These are phyloP conservation scores for Hippopotamyrus pictus DNA, from an alignment of 2,797 vertebrate genomes.

Conservation along the genomic window DNA sequence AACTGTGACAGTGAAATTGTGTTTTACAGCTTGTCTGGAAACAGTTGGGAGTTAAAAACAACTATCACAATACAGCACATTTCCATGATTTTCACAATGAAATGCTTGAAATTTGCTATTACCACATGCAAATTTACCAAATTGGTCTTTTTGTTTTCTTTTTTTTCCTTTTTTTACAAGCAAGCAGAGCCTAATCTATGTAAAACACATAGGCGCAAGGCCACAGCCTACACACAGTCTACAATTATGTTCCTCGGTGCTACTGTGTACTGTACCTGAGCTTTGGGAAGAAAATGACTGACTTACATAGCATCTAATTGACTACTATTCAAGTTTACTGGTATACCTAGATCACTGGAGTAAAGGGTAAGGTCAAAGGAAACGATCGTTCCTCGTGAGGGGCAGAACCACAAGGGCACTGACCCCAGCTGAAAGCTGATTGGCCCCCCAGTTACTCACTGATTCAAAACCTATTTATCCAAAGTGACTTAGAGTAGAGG, in stretches of 20 bases:
- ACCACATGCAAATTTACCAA: constrained; percentile 5
- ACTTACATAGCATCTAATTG: background rate
- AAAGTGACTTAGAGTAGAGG: background rate
- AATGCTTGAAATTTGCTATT: background rate
- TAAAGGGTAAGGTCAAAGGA: background rate
- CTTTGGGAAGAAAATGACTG: background rate
- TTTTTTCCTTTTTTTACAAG: background rate
- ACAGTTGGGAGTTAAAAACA: background rate
- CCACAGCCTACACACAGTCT: background rate
- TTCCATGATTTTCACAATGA: background rate
- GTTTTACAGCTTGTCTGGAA: constrained; percentile 16
- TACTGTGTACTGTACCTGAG: background rate
- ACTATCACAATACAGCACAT: background rate
- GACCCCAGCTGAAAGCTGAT: background rate
- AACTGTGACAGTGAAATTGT: constrained; percentile 11
- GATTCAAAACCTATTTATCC: background rate
- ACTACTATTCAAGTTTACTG: background rate
- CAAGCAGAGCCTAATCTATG: background rate
- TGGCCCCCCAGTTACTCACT: background rate
- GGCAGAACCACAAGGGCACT: background rate
- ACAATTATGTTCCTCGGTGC: background rate
- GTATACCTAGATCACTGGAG: background rate
- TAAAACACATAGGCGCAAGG: background rate
- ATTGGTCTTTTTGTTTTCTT: background rate
- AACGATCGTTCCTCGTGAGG: background rate